Evolutionary conservation across 1,140 invertebrate genomes (phyloP).

Genomic region (Ceratitis capitata): DNA sequence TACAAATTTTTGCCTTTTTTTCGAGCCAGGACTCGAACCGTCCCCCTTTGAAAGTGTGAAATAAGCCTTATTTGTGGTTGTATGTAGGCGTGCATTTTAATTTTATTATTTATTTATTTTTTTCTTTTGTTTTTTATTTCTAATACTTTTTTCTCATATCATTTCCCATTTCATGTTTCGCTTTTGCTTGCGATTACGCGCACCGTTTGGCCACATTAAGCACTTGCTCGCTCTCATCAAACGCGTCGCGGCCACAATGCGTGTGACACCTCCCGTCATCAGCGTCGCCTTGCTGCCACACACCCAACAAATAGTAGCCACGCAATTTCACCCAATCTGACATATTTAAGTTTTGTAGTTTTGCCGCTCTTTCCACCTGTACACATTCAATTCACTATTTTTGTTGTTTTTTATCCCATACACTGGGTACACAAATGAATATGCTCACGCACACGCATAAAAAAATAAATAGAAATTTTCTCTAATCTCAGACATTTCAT

Average conservation of each 20-base stretch:
- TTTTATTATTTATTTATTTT: background rate
- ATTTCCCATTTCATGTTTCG: conserved; percentile 21
- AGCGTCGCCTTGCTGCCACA: background rate
- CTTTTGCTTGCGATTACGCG: background rate
- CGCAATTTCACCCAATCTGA: background rate
- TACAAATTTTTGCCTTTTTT: too few species aligned
- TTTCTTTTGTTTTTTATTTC: background rate
- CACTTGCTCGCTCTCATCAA: background rate
- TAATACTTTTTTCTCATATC: background rate
- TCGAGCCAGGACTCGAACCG: too few species aligned
- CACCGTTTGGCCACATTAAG: background rate
- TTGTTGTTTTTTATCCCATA: background rate
- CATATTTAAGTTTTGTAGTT: background rate
- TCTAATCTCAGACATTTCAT: conserved; percentile 61
- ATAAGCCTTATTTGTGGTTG: background rate
- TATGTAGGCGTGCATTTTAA: background rate
- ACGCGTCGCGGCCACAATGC: background rate
- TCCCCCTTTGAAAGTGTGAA: too few species aligned
- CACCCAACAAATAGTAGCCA: background rate
- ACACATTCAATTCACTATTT: background rate
- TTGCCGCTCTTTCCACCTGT: background rate
- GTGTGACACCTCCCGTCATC: conserved; percentile 11
- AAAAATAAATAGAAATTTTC: conserved; percentile 26
- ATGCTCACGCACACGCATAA: background rate
- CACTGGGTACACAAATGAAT: background rate